These are phyloP conservation scores for Plutomurus gul DNA, from an alignment of 1,140 invertebrate species.

Conservation along the genomic window DNA sequence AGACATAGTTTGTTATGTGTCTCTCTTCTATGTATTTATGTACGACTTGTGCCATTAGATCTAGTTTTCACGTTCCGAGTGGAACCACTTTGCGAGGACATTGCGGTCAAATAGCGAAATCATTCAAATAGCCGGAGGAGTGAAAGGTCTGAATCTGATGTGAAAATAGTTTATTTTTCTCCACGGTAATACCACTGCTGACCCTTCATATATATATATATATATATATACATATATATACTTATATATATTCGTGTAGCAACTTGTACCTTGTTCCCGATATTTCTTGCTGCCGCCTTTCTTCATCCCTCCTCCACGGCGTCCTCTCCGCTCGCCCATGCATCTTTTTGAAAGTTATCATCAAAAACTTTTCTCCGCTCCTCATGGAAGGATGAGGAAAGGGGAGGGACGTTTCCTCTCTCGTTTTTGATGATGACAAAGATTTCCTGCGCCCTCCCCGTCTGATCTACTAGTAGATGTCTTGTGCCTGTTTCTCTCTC, in stretches of 20 bases:
- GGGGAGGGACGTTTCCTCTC: neutral
- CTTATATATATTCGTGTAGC: too few species aligned
- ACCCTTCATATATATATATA: neutral
- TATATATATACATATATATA: too few species aligned
- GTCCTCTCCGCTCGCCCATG: too few species aligned
- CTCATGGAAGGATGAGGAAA: neutral
- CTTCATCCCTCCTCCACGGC: too few species aligned
- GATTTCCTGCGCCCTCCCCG: neutral
- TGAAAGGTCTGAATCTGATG: slow-evolving; percentile 36
- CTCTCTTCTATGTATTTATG: neutral
- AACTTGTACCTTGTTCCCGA: too few species aligned
- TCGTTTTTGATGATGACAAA: neutral
- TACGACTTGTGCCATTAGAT: neutral
- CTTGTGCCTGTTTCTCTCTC: neutral
- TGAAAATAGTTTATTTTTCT: slow-evolving; percentile 33
- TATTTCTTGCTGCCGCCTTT: too few species aligned
- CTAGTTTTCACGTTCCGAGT: neutral
- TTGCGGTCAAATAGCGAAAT: slow-evolving; percentile 15
- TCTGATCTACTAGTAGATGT: neutral
- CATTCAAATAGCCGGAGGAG: slow-evolving; percentile 9
- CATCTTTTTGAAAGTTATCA: too few species aligned
- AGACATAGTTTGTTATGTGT: too few species aligned
- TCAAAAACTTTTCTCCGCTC: too few species aligned
- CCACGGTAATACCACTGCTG: neutral
- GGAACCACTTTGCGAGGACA: slow-evolving; percentile 15